Evolutionary conservation across 92 coral and sea anemone genomes (phyloP).

Genomic region (Montipora capitata): DNA sequence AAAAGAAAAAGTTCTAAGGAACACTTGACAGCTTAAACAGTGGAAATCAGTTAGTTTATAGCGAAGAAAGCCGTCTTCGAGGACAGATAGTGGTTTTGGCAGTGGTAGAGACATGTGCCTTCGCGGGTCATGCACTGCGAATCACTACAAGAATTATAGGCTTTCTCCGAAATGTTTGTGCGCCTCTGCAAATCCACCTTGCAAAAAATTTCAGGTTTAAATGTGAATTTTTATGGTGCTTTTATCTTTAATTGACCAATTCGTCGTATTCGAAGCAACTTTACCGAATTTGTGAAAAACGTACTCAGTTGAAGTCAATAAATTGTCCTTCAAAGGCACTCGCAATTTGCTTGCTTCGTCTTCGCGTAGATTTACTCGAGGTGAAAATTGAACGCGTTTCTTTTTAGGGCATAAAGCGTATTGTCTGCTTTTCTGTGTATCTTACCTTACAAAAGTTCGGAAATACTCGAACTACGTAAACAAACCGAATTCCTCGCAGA

Average conservation of each 20-base stretch:
- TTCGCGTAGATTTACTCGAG: background rate
- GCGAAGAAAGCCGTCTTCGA: background rate
- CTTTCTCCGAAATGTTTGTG: background rate
- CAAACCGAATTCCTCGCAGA: background rate
- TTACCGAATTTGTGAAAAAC: too few species aligned
- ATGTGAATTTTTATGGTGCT: background rate
- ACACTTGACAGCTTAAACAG: background rate
- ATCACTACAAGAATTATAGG: background rate
- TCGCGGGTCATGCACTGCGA: background rate
- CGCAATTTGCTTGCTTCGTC: background rate
- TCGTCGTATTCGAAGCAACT: too few species aligned
- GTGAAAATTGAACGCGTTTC: background rate
- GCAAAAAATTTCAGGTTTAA: background rate
- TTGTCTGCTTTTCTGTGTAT: background rate
- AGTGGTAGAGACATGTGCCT: background rate
- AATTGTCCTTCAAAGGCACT: background rate
- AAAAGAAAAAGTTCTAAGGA: background rate
- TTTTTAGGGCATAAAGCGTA: background rate
- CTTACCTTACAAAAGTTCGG: background rate
- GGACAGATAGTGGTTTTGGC: background rate
- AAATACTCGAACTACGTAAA: background rate
- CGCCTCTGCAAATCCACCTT: background rate
- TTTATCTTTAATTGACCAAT: too few species aligned
- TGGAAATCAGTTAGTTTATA: background rate
- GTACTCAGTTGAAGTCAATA: too few species aligned